phyloP scores from a whole-genome alignment of 1,140 invertebrate species.

The Trypoxylus dichotomus region DNA sequence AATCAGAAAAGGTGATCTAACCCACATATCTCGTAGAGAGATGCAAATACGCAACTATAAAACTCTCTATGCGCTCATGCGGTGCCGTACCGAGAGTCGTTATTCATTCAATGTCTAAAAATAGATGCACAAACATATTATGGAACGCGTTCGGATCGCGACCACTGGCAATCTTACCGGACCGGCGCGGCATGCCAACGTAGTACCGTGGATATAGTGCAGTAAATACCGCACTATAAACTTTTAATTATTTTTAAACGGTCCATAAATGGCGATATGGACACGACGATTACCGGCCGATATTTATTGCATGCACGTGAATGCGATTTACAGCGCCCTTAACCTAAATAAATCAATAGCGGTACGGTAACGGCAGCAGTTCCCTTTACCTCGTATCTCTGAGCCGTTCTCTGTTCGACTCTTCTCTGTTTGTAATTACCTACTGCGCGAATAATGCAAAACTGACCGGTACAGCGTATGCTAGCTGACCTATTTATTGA shows the following conservation, averaged over 20 bases:
- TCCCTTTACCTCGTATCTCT: neutral
- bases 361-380: neutral
- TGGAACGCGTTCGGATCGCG: neutral
- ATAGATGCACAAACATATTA: neutral
- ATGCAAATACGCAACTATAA: neutral
- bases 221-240: constrained; percentile 1
- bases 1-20: neutral
- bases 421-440: neutral
- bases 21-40: neutral
- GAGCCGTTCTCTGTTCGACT: neutral
- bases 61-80: neutral
- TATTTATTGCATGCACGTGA: constrained; percentile 15
- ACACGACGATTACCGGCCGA: neutral
- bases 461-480: neutral
- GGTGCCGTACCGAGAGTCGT: neutral
- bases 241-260: constrained; percentile 26
- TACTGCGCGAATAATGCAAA: neutral
- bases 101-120: neutral
- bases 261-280: constrained; percentile 10
- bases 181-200: neutral
- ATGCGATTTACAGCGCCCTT: constrained; percentile 3
- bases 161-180: neutral
- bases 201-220: neutral
- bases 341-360: constrained; percentile 20
- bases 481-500: neutral